Conservation (phyloP, 2,797 vertebrate genomes). For the Tauraco hartlaubi region DNA sequence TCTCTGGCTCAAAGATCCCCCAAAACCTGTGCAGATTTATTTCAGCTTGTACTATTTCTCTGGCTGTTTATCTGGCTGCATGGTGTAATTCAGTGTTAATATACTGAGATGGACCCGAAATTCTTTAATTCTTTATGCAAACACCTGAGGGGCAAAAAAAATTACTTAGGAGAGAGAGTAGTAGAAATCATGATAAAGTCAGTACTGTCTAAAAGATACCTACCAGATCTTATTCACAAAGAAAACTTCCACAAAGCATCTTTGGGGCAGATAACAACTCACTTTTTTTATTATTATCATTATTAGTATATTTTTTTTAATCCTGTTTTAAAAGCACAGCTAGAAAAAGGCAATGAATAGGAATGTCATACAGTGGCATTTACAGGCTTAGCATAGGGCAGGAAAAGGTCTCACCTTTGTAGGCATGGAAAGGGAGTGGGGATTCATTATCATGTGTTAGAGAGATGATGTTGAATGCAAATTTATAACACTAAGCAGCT, state of each 20-base stretch:
- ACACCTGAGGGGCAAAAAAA: not conserved
- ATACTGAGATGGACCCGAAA: not conserved
- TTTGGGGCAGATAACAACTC: not conserved
- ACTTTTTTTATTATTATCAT: not conserved
- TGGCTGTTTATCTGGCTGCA: not conserved
- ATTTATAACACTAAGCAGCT: not conserved
- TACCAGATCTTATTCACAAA: not conserved
- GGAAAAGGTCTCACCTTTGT: not conserved
- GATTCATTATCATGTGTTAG: not conserved
- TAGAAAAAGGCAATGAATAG: not conserved
- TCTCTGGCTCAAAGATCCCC: not conserved
- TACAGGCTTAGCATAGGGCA: not conserved
- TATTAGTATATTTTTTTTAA: not conserved
- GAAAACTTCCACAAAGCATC: not conserved
- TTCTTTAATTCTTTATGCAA: not conserved
- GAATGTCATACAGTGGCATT: not conserved
- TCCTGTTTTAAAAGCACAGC: not conserved
- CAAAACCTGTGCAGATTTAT: not conserved
- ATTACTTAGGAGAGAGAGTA: not conserved
- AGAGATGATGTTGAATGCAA: not conserved
- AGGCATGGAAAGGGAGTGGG: not conserved
- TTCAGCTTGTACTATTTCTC: not conserved
- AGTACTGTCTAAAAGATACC: not conserved
- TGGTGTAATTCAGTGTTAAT: not conserved
- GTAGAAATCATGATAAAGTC: not conserved